Evolutionary conservation across 2,888 invertebrate genomes (phyloP).

Genomic region (Chorisops tibialis): DNA sequence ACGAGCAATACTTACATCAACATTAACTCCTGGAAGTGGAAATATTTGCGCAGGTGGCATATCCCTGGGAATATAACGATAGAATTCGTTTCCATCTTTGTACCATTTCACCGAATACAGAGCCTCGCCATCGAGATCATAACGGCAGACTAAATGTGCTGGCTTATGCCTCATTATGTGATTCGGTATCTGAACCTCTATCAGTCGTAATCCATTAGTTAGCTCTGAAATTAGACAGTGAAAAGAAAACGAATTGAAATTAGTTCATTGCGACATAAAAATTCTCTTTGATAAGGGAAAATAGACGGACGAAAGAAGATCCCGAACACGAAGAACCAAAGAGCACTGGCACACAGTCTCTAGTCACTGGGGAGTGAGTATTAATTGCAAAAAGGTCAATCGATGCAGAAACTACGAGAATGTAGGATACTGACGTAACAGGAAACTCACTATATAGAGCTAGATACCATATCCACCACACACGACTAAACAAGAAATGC

Average conservation of each 20-base stretch:
- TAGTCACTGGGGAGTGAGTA: too few species aligned
- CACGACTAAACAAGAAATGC: too few species aligned
- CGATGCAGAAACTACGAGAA: too few species aligned
- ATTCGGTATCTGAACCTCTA: constrained; percentile 76
- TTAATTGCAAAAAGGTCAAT: too few species aligned
- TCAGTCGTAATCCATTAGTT: constrained; percentile 62
- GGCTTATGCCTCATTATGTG: constrained; percentile 77
- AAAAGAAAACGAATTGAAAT: not conserved
- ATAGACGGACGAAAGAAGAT: not conserved
- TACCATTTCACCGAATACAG: constrained; percentile 91
- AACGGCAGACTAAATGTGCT: constrained; percentile 75
- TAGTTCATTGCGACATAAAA: not conserved
- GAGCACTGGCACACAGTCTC: not conserved
- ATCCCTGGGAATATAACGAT: constrained; percentile 79
- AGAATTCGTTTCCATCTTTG: constrained; percentile 87
- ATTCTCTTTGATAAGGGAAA: not conserved
- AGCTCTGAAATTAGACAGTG: constrained; percentile 46
- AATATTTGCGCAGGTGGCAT: constrained; percentile 77
- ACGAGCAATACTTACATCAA: constrained; percentile 68
- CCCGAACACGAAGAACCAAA: too few species aligned
- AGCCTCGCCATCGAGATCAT: constrained; percentile 76
- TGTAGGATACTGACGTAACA: too few species aligned
- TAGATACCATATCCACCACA: too few species aligned
- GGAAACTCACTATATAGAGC: too few species aligned
- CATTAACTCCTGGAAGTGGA: constrained; percentile 74